Evolutionary conservation across 2,888 invertebrate genomes (phyloP), one percentile per base, ranked within the genome.

Genomic region (Stenodema calcarata): DNA sequence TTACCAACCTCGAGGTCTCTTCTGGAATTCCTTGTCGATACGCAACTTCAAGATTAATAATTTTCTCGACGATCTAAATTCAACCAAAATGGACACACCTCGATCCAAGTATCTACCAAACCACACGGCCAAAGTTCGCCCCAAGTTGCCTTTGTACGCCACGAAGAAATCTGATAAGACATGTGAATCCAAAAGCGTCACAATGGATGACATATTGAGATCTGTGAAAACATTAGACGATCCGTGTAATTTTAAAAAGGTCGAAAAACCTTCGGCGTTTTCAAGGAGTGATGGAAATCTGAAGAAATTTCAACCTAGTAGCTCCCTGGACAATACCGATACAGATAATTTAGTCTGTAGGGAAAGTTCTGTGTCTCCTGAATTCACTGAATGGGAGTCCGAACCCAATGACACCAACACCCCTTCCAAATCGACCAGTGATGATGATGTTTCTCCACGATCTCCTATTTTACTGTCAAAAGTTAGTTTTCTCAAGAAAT

Each of bases 221-320:
- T 50, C 44, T 16, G 80, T 80, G 9, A 80, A 50, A 80, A 47
- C 80, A 14, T 50, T 80, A 27, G 80, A 80, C 9, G 80, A 54
- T 9, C 9, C 42, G 16, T 14, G 27, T 44, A 44, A 42, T 12
- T 16, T 78, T 0, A 42, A 23, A 62, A 18, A 62, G 7, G 11
- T 18, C 1, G 27, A 27, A 3, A 78, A 44, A 11, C 18, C 14
- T 3, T 9, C 0, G 14, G 12, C 14, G 3, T 78, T 78, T 35
- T 42, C 78, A 18, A 23, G 14, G 18, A 42, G 44, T 27, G 41
- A 11, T 41, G 78, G 14, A 9, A 16, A 42, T n/a, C 12, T 44
- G 27, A 78, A 44, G 14, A 78, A 78, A 44, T 78, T 78, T 27
- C 44, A 23, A 78, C 78, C 78, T 3, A 18, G 44, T 12, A 78